Conservation (phyloP, 2,888 invertebrate genomes). For the Polia nebulosa region DNA sequence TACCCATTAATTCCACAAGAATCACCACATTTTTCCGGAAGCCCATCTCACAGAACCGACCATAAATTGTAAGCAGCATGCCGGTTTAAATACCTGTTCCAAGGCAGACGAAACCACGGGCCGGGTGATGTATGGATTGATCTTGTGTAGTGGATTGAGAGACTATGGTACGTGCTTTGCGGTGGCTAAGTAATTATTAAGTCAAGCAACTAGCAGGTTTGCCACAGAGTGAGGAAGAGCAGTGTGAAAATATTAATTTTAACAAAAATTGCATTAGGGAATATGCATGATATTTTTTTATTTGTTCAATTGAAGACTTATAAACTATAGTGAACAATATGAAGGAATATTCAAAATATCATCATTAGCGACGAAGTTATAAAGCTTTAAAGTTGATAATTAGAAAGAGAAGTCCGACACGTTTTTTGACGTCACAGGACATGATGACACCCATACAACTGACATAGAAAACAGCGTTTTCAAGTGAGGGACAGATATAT, state of each 20-base stretch:
- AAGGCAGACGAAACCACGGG: conserved; percentile 29
- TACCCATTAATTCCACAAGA: neutral
- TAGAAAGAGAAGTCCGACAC: no score
- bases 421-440: no score
- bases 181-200: conserved; percentile 73
- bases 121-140: conserved; percentile 57
- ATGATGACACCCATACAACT: no score
- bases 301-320: no score
- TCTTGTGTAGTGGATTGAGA: conserved; percentile 50
- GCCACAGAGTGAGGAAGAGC: conserved; percentile 47
- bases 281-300: no score
- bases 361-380: no score
- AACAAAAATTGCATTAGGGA: neutral
- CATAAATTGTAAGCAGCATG: conserved; percentile 32
- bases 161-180: conserved; percentile 65
- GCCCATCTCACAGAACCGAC: neutral
- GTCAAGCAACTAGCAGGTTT: conserved; percentile 56
- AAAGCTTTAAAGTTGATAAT: no score
- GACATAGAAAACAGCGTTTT: no score
- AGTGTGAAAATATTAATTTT: neutral
- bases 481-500: no score
- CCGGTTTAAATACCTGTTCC: conserved; percentile 26
- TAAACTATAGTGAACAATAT: no score
- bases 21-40: conserved; percentile 4
- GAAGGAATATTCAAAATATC: no score